These are phyloP conservation scores for Acronicta psi DNA, from an alignment of 2,888 invertebrate genomes.

Conservation along the genomic window DNA sequence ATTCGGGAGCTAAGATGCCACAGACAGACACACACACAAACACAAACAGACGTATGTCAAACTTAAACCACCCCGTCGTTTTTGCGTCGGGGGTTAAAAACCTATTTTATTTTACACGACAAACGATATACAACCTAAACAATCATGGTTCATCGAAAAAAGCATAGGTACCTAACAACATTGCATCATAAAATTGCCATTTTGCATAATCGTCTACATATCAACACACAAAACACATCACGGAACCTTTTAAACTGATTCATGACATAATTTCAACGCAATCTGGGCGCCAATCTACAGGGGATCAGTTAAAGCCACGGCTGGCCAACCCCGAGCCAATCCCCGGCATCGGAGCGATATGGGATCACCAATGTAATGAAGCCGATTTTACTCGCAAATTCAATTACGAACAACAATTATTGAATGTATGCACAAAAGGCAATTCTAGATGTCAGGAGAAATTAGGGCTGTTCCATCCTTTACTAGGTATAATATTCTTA, in stretches of 20 bases:
- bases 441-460: not conserved
- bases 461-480: not conserved
- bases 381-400: constrained; percentile 37
- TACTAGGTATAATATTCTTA: too few relatives aligned
- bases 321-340: constrained; percentile 20
- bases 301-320: constrained; percentile 43
- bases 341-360: constrained; percentile 18
- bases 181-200: too few relatives aligned
- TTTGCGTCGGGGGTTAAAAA: too few relatives aligned
- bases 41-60: too few relatives aligned
- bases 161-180: too few relatives aligned
- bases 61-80: too few relatives aligned
- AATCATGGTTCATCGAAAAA: too few relatives aligned
- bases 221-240: not conserved
- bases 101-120: too few relatives aligned
- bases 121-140: too few relatives aligned
- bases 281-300: constrained; percentile 44
- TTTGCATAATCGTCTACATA: too few relatives aligned
- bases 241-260: constrained; percentile 36
- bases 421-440: constrained; percentile 10
- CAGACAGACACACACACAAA: too few relatives aligned
- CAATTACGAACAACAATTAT: constrained; percentile 40
- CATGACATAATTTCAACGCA: constrained; percentile 40
- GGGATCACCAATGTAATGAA: constrained; percentile 25
- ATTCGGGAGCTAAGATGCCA: too few relatives aligned